Percentiles rank a stretch among this genome's conserved stretches.
These are phyloP conservation scores for Tetraneura akinire DNA, from an alignment of 1,140 invertebrate genomes.

Conservation along the genomic window DNA sequence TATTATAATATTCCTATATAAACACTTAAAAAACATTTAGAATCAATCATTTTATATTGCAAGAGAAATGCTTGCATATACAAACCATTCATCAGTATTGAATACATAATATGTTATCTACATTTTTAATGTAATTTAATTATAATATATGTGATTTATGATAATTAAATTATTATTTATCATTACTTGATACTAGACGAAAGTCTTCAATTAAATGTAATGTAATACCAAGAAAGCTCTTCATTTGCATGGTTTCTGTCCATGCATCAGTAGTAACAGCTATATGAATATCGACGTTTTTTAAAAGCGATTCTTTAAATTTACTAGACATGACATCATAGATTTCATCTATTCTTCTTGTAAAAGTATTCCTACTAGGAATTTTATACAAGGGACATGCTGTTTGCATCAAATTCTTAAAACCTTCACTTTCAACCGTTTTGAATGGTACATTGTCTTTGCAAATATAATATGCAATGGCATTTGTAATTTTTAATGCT, in stretches of 20 bases:
- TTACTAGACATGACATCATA: slow-evolving; percentile 2
- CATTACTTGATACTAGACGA: background rate
- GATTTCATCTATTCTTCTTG: background rate
- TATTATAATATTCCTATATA: no score
- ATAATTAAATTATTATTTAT: no score
- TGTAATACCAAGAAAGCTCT: background rate
- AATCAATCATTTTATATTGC: no score
- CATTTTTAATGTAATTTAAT: no score
- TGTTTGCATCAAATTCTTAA: background rate
- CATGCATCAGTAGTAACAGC: background rate
- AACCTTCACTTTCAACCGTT: background rate
- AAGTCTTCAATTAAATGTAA: background rate
- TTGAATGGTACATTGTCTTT: background rate
- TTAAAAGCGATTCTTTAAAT: background rate
- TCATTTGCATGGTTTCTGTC: background rate
- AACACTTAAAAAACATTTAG: no score
- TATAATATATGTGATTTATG: no score
- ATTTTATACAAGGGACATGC: background rate
- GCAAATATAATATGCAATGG: background rate
- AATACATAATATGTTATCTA: no score
- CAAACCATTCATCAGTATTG: no score
- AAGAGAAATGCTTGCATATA: no score
- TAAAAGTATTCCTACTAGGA: background rate
- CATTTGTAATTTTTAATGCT: background rate
- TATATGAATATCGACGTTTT: background rate